Conservation (phyloP, 2,113 vertebrate genomes). For the Morone chrysops region DNA sequence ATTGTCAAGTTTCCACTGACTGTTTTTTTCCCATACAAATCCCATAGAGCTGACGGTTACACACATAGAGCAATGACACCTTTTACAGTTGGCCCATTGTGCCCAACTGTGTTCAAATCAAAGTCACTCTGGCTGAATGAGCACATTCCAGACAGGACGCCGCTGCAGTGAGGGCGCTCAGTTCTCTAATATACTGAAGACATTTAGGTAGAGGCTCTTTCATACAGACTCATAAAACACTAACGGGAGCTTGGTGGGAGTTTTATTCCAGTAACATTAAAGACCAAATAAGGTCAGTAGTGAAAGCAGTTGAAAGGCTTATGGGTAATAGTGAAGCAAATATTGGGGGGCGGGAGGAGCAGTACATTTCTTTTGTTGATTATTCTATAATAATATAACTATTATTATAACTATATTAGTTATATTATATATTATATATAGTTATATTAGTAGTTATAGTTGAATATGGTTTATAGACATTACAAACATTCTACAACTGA, state of each 20-base stretch:
- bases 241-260: conserved; percentile 6
- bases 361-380: neutral
- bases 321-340: neutral
- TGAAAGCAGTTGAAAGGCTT: conserved; percentile 1
- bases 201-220: conserved; percentile 54
- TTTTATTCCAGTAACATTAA: conserved; percentile 51
- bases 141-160: conserved; percentile 70
- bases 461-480: neutral
- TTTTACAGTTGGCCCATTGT: conserved; percentile 78
- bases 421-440: too few relatives aligned
- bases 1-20: conserved; percentile 53
- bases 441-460: neutral
- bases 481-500: neutral
- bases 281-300: conserved; percentile 48
- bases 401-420: too few relatives aligned
- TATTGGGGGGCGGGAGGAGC: neutral
- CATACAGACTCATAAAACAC: conserved; percentile 57
- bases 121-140: conserved; percentile 62
- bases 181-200: conserved; percentile 44
- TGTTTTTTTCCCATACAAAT: conserved; percentile 37
- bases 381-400: too few relatives aligned
- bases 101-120: conserved; percentile 67
- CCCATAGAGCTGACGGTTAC: conserved; percentile 42
- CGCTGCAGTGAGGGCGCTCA: conserved; percentile 48
- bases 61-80: conserved; percentile 66